phyloP scores from a whole-genome alignment of 2,797 vertebrate species.

The Botia kubotai region DNA sequence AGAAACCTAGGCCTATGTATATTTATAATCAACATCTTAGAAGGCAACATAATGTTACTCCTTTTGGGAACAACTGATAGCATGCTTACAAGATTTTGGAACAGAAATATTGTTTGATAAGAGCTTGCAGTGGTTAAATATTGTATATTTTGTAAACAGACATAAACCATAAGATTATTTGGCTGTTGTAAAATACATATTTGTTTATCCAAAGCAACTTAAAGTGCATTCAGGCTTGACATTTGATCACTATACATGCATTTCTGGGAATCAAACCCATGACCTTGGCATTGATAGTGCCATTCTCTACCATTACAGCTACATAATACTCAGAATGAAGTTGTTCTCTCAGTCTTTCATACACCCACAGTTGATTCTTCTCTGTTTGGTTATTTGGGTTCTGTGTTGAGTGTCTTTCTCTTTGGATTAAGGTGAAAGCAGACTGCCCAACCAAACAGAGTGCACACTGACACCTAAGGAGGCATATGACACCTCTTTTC shows the following conservation, averaged over 20 bases:
- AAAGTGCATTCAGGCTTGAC: too few species aligned
- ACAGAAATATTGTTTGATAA: too few species aligned
- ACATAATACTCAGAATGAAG: neutral
- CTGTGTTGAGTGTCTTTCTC: slow-evolving; percentile 43
- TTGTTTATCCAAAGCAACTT: too few species aligned
- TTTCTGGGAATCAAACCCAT: neutral
- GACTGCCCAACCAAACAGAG: slow-evolving; percentile 23
- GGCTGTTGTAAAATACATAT: too few species aligned
- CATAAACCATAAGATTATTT: too few species aligned
- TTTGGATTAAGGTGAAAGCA: slow-evolving; percentile 53
- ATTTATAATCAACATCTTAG: too few species aligned
- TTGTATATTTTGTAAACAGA: too few species aligned
- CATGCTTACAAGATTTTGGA: too few species aligned
- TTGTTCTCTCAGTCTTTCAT: neutral
- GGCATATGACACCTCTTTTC: slow-evolving; percentile 57
- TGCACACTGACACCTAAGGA: slow-evolving; percentile 37
- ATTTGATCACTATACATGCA: neutral
- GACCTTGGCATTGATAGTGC: neutral
- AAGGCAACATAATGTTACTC: too few species aligned
- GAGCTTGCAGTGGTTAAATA: too few species aligned
- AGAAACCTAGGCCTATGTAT: too few species aligned
- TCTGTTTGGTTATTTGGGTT: slow-evolving; percentile 9
- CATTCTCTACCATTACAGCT: neutral
- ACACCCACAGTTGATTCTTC: neutral
- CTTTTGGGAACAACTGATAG: too few species aligned